Base-by-base conservation (phyloP, 2,888 invertebrate species). In the Danaus chrysippus region DNA sequence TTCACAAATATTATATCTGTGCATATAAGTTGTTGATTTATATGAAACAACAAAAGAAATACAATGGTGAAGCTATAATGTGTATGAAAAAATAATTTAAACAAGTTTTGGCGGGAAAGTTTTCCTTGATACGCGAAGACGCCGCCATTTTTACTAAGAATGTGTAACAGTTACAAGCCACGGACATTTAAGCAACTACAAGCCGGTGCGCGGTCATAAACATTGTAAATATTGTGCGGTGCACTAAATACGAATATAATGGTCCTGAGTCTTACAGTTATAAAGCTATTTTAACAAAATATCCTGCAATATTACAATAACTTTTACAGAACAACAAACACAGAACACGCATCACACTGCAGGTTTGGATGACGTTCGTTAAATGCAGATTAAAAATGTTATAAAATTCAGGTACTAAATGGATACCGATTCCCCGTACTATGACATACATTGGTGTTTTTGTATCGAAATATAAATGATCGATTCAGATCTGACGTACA, bases 241-340 rank as follows among this genome's bases (percentile, higher is more conserved):
- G 88, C 87, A 78, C 69, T 79, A 83, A 82, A 79, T 76, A 78
- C 76, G 77, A 73, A 78, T 74, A 72, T 75, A 84, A 87, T 88
- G 90, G 89, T 90, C 90, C 89, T 89, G 89, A 90, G 87, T 89
- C 86, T 84, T 84, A 84, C 81, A 86, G 79, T 86, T 87, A 87
- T 86, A 85, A 89, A 89, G 88, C 87, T 86, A 82, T 82, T 75
- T 78, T 79, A 70, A 78, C 76, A 80, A 82, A 82, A 79, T 78
- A 72, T 71, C 75, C 55, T 71, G 15, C 54, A 72, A 71, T 74
- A 67, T 75, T 73, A 71, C 68, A 75, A 69, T 76, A 79, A 74
- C 77, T 82, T 79, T 78, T 77, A 80, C 79, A 81, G 78, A 69
- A 80, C 85, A 83, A 82, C 49, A 84, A 82, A 86, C 83, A 81